Conservation (phyloP, 2,797 vertebrate genomes). For the Lagocephalus sceleratus region DNA sequence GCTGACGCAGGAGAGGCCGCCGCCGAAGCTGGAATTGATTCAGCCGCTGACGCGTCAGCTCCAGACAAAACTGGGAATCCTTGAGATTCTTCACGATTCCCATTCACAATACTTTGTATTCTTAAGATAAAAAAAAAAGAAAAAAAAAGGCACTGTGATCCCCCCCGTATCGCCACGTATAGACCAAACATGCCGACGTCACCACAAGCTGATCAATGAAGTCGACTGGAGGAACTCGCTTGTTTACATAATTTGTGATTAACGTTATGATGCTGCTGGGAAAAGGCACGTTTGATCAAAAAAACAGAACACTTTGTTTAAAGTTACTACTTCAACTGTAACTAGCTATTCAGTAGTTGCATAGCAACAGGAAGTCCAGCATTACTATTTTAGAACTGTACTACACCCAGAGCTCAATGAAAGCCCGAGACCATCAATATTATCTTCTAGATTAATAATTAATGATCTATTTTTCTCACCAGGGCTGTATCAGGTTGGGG, state of each 20-base stretch:
- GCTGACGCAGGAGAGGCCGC: not conserved
- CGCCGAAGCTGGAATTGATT: constrained; percentile 10
- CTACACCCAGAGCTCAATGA: not conserved
- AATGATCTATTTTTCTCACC: too few relatives aligned
- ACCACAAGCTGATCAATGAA: constrained; percentile 9
- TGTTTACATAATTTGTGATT: constrained; percentile 3
- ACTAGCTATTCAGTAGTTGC: constrained; percentile 43
- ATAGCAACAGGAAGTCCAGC: constrained; percentile 51
- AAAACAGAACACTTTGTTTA: constrained; percentile 13
- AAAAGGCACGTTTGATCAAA: constrained; percentile 22
- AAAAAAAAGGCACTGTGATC: constrained; percentile 9
- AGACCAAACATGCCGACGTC: not conserved
- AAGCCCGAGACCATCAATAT: not conserved
- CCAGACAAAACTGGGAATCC: constrained; percentile 21
- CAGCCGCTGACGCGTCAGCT: constrained; percentile 22
- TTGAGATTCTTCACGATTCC: constrained; percentile 20
- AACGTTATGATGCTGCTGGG: too few relatives aligned
- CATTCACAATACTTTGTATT: constrained; percentile 30
- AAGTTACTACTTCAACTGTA: constrained; percentile 34
- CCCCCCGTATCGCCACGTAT: not conserved
- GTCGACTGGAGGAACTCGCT: constrained; percentile 1
- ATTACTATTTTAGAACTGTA: not conserved
- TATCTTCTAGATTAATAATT: too few relatives aligned
- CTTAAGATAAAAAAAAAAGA: constrained; percentile 3
- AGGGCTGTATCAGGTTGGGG: too few relatives aligned